A percentile compares a stretch with the other conserved stretches of the same genome.
phyloP scores from a whole-genome alignment of 2,113 vertebrate genomes.

The Gnathonemus echidnorhynchus region DNA sequence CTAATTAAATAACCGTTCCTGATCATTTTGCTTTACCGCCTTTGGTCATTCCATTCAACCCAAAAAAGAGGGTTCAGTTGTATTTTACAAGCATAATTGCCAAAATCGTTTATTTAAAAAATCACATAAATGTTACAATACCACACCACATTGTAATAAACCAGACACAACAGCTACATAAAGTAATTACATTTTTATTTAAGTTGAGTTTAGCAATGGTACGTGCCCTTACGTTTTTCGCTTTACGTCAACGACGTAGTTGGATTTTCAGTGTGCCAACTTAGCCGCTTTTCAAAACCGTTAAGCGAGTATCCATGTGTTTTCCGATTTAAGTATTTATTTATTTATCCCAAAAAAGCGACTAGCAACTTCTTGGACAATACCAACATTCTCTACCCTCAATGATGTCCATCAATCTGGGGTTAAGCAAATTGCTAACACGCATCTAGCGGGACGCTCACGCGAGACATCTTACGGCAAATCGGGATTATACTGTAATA shows the following conservation, averaged over 20 bases:
- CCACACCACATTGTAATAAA: not conserved
- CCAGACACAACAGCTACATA: not conserved
- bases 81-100: not conserved
- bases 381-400: not conserved
- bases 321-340: not conserved
- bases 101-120: not conserved
- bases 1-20: not conserved
- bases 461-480: not conserved
- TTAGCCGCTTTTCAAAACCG: not conserved
- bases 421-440: not conserved
- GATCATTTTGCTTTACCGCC: not conserved
- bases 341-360: not conserved
- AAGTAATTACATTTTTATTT: not conserved
- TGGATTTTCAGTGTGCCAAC: not conserved
- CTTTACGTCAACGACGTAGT: not conserved
- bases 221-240: not conserved
- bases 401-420: too few relatives aligned
- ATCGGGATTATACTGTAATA: not conserved
- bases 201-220: not conserved
- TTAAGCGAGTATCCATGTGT: not conserved
- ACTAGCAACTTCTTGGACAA: not conserved
- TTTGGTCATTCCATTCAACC: not conserved
- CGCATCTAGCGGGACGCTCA: not conserved
- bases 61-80: not conserved
- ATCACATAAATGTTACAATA: not conserved